A percentile compares a stretch with the other conserved stretches of the same genome.
These are phyloP conservation scores for Telmatochromis sp. DNA, from an alignment of 2,113 vertebrate genomes.

Conservation along the genomic window DNA sequence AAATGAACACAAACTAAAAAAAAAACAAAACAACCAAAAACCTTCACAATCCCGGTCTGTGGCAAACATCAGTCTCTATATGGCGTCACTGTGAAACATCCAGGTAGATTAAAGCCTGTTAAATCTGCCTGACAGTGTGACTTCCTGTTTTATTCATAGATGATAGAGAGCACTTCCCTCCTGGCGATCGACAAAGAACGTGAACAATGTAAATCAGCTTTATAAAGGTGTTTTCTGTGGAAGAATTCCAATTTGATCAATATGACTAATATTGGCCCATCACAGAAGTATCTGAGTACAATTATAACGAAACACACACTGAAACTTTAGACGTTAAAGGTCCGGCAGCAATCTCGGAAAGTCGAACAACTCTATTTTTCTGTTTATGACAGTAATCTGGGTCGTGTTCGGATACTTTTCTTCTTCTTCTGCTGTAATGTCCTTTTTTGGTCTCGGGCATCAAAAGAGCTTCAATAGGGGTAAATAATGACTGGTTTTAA, in stretches of 20 bases:
- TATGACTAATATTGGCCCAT: background rate
- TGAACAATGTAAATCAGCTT: background rate
- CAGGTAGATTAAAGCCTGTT: background rate
- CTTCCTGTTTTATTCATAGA: background rate
- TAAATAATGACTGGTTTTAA: background rate
- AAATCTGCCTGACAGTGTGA: background rate
- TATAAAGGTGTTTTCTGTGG: background rate
- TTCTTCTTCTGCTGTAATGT: background rate
- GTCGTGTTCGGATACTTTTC: background rate
- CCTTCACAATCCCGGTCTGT: background rate
- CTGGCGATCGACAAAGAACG: background rate
- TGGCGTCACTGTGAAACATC: background rate
- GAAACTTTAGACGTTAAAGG: background rate
- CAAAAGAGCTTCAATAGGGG: background rate
- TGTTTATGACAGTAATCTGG: background rate
- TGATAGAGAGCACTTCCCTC: background rate
- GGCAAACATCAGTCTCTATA: background rate
- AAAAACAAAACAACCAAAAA: accelerated
- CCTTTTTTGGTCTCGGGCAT: background rate
- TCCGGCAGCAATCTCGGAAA: background rate
- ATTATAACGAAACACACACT: background rate
- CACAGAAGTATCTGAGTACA: background rate
- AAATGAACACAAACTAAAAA: background rate
- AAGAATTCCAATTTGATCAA: background rate
- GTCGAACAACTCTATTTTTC: background rate